phyloP scores from a whole-genome alignment of 1,140 invertebrate species.

The Heliconius melpomene region DNA sequence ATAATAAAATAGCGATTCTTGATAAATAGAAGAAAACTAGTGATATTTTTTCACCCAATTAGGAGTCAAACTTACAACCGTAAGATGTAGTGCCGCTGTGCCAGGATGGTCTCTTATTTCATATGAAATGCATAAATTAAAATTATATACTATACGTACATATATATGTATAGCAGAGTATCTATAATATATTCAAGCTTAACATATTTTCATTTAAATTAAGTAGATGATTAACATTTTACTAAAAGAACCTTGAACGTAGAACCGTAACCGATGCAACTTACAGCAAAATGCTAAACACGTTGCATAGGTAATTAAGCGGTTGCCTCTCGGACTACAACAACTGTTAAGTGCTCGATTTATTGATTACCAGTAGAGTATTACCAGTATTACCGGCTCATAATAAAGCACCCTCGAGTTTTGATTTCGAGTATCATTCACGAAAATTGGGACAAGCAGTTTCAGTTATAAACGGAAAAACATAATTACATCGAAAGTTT shows the following conservation, averaged over 20 bases:
- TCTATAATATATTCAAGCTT: not conserved
- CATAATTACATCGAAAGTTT: slow-evolving; percentile 1
- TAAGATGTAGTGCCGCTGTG: too few relatives aligned
- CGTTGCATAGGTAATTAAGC: slow-evolving; percentile 1
- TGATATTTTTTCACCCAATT: too few relatives aligned
- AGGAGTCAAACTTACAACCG: too few relatives aligned
- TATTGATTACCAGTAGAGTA: slow-evolving; percentile 8
- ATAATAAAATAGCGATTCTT: too few relatives aligned
- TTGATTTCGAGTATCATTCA: slow-evolving; percentile 9
- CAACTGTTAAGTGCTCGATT: slow-evolving; percentile 3
- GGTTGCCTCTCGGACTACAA: slow-evolving; percentile 7
- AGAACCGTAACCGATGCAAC: not conserved
- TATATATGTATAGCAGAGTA: too few relatives aligned
- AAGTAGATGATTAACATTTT: not conserved
- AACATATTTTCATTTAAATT: not conserved
- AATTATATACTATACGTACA: too few relatives aligned
- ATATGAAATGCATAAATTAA: too few relatives aligned
- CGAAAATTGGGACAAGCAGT: slow-evolving; percentile 4
- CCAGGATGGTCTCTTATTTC: too few relatives aligned
- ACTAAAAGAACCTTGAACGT: not conserved
- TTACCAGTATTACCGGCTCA: slow-evolving; percentile 10
- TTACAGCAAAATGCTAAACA: slow-evolving; percentile 7
- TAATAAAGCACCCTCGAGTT: slow-evolving; percentile 11
- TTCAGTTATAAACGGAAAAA: not conserved
- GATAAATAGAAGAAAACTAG: too few relatives aligned